These are phyloP conservation scores for Schizopygopsis pylzovi DNA, from an alignment of 2,797 vertebrate genomes.

Conservation along the genomic window DNA sequence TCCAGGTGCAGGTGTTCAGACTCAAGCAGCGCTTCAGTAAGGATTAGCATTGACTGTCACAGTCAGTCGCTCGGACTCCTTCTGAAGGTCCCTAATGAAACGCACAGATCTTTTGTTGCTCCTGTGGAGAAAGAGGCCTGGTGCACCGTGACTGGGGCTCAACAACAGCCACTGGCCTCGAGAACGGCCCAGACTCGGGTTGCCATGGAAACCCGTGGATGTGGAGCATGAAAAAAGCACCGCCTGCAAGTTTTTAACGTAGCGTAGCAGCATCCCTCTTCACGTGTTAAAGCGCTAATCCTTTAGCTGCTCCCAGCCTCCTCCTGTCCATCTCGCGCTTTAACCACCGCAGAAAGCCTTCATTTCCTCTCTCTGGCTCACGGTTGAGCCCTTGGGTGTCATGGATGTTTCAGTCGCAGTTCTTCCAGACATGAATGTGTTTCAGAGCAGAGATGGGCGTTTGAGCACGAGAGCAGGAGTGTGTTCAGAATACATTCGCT, in stretches of 20 bases:
- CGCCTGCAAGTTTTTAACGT: constrained; percentile 68
- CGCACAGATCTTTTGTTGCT: constrained; percentile 57
- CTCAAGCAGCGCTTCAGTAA: constrained; percentile 46
- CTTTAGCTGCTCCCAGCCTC: constrained; percentile 27
- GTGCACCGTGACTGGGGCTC: constrained; percentile 59
- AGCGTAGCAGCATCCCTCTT: constrained; percentile 65
- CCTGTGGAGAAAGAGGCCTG: constrained; percentile 54
- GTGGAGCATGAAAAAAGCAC: constrained; percentile 74
- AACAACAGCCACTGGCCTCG: constrained; percentile 74
- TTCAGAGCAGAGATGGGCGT: not conserved
- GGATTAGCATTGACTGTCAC: constrained; percentile 54
- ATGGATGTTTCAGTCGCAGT: not conserved
- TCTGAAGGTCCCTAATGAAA: constrained; percentile 62
- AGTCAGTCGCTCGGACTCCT: constrained; percentile 59
- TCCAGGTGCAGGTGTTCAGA: constrained; percentile 60
- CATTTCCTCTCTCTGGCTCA: constrained; percentile 11
- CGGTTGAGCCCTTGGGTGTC: not conserved
- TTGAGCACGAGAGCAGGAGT: not conserved
- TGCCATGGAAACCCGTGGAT: constrained; percentile 77
- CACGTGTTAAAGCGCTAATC: constrained; percentile 59
- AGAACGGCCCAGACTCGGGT: constrained; percentile 70
- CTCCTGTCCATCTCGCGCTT: not conserved
- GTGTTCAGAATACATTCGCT: not conserved
- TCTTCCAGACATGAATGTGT: not conserved
- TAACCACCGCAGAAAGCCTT: not conserved